Percentiles rank a stretch among this genome's conserved stretches.
phyloP scores from a whole-genome alignment of 2,888 invertebrate species.

The Iselma pallidipennis region DNA sequence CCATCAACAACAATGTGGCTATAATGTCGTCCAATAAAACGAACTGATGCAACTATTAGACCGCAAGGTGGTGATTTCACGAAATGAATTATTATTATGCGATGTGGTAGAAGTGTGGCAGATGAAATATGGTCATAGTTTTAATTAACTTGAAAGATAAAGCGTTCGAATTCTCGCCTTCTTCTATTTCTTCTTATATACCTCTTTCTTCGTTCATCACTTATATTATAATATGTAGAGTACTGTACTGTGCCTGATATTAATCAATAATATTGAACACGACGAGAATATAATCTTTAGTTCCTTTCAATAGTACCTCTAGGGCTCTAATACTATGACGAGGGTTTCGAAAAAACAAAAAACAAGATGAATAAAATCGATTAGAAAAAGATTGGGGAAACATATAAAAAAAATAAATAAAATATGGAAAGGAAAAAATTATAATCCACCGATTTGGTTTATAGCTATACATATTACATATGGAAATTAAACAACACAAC shows the following conservation, averaged over 20 bases:
- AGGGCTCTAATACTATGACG: background rate
- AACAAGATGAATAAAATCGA: no score
- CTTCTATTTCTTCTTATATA: background rate
- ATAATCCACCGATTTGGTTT: conserved; percentile 15
- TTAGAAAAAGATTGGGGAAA: background rate
- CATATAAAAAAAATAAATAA: background rate
- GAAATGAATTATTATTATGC: conserved; percentile 39
- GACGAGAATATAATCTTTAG: background rate
- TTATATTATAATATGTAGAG: background rate
- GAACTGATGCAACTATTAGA: conserved; percentile 21
- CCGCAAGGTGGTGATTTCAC: conserved; percentile 46
- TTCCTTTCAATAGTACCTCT: background rate
- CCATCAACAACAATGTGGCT: conserved; percentile 1
- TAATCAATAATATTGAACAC: conserved; percentile 1
- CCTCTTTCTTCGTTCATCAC: background rate
- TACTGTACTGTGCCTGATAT: background rate
- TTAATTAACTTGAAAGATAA: conserved; percentile 28
- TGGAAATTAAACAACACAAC: conserved; percentile 42
- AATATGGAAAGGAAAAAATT: no score
- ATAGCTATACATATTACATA: conserved; percentile 34
- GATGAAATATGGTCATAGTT: conserved; percentile 35
- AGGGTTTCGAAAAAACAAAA: background rate
- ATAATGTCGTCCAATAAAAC: conserved; percentile 7
- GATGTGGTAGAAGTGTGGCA: conserved; percentile 42
- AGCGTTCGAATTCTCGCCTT: conserved; percentile 15